Evolutionary conservation across 2,113 vertebrate genomes (phyloP).

Genomic region (Salvelinus alpinus): DNA sequence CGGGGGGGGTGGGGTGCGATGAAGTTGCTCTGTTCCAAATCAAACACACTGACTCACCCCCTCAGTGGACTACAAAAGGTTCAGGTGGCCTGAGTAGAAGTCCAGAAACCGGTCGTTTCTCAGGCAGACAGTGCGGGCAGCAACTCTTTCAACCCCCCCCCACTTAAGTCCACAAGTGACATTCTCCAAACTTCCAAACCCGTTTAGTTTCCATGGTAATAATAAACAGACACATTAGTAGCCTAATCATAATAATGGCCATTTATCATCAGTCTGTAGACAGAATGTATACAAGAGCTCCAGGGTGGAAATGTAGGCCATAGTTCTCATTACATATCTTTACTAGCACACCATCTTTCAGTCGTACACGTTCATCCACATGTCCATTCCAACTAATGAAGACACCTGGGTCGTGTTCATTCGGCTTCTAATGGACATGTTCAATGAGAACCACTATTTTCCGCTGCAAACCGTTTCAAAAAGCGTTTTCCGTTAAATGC

Average conservation of each 20-base stretch:
- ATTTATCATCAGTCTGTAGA: slow-evolving; percentile 25
- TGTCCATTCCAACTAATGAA: slow-evolving; percentile 9
- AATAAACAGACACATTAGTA: background rate
- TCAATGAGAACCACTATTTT: no score
- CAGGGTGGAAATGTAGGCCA: slow-evolving; percentile 10
- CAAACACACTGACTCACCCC: slow-evolving; percentile 5
- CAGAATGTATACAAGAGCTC: background rate
- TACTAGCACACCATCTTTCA: slow-evolving; percentile 8
- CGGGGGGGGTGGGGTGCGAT: slow-evolving; percentile 15
- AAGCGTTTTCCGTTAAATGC: no score
- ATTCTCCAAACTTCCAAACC: slow-evolving; percentile 44
- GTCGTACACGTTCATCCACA: slow-evolving; percentile 15
- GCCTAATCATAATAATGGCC: slow-evolving; percentile 8
- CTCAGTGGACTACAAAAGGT: background rate
- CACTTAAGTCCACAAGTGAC: slow-evolving; percentile 18
- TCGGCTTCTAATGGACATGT: no score
- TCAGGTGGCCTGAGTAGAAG: slow-evolving; percentile 4
- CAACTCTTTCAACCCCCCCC: slow-evolving; percentile 10
- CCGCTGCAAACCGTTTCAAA: no score
- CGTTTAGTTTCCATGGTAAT: slow-evolving; percentile 51
- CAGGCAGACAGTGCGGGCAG: background rate
- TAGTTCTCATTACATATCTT: slow-evolving; percentile 11
- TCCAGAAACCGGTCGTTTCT: background rate
- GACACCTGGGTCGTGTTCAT: background rate
- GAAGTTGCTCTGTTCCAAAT: slow-evolving; percentile 20